phyloP scores from a whole-genome alignment of 2,113 vertebrate genomes.

The Casuarius casuarius region DNA sequence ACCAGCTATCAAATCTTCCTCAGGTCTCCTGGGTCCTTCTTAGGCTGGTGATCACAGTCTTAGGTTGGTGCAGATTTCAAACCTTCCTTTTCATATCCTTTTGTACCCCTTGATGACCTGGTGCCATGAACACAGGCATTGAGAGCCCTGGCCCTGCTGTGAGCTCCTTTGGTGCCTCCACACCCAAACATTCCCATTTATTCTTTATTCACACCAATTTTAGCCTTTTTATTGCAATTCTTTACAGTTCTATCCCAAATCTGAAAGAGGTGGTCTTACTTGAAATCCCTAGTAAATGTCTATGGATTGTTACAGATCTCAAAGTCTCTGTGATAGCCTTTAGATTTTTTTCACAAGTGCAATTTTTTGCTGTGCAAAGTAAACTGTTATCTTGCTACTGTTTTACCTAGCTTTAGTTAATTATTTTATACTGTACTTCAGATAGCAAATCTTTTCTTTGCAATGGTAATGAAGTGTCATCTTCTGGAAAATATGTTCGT shows the following conservation, averaged over 20 bases:
- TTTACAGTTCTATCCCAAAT: neutral
- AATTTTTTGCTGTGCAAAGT: neutral
- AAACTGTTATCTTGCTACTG: neutral
- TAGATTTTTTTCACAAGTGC: neutral
- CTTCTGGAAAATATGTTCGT: neutral
- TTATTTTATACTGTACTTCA: neutral
- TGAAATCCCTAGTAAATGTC: neutral
- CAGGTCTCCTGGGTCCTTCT: neutral
- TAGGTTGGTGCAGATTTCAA: neutral
- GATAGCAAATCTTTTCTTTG: neutral
- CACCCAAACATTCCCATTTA: neutral
- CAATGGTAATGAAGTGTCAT: neutral
- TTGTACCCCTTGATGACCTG: neutral
- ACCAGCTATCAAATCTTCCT: neutral
- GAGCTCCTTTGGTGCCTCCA: neutral
- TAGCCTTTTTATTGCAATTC: neutral
- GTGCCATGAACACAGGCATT: accelerated
- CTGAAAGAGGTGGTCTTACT: neutral
- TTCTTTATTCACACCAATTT: neutral
- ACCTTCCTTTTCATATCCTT: neutral
- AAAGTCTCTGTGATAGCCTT: neutral
- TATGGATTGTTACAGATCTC: neutral
- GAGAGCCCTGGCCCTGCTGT: neutral
- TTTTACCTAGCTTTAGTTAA: neutral
- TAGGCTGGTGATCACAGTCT: neutral